Base-by-base conservation (phyloP, 2,888 invertebrate species). In the Dasypogon diadema region DNA sequence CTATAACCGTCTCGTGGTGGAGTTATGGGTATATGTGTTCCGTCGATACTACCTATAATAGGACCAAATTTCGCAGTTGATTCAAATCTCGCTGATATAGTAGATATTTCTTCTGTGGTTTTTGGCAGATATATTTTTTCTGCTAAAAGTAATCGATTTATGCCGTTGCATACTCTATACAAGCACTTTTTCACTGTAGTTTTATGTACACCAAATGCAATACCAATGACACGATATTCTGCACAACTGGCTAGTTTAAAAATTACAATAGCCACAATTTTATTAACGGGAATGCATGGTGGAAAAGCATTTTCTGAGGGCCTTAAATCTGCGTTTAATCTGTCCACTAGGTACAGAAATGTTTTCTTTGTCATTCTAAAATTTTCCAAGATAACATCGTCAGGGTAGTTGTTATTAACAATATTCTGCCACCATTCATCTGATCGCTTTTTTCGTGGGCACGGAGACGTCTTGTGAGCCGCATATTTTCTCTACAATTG, bases 351-450 rank as follows among this genome's bases (percentile, higher is more conserved):
- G n/a, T 46, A 46, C 46, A 46, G 5, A 46, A 46, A 46, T 6
- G 46, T 46, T 46, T 3, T 46, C 14, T 46, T 46, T 12, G 5
- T 46, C 46, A 46, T 46, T 12, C 46, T 3, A 46, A 3, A 46
- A 46, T 6, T 46, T 14, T 46, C 12, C 46, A 46, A 12, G 2
- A 46, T 46, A 12, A 10, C 46, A n/a, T 14, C n/a, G n/a, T 46
- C 46, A 46, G 3, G 2, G n/a, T 46, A 46, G 3, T 12, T 12
- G n/a, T 46, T 46, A n/a, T 46, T 3, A 2, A 12, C 46, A 46
- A 46, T 46, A 46, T 46, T 46, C n/a, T 46, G 46, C 46, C 46
- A 46, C 46, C 46, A n/a, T n/a, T n/a, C n/a, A n/a, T n/a, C n/a
- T n/a, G n/a, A n/a, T n/a, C n/a, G n/a, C n/a, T n/a, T n/a, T n/a